Percentiles rank a stretch among this genome's conserved stretches.
Conservation (phyloP, 2,113 vertebrate genomes). For the Ochotona princeps region DNA sequence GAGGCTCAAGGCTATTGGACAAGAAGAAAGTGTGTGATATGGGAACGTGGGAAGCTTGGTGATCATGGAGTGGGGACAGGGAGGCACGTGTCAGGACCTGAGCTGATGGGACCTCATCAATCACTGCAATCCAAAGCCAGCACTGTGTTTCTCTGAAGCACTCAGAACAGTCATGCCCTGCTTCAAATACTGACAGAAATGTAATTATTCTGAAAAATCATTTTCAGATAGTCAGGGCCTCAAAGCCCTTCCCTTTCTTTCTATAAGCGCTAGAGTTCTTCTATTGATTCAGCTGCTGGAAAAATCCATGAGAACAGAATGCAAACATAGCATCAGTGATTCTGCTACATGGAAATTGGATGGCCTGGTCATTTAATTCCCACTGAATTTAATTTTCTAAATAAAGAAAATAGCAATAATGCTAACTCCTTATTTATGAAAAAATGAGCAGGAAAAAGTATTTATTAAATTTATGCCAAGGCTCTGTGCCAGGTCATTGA, state of each 20-base stretch:
- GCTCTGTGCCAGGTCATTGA: background rate
- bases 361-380: background rate
- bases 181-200: background rate
- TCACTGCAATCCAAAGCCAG: background rate
- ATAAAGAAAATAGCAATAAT: background rate
- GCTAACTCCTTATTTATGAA: background rate
- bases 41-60: background rate
- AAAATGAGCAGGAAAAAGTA: background rate
- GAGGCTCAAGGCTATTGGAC: background rate
- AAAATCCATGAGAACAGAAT: background rate
- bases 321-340: background rate
- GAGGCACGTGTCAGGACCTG: background rate
- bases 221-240: background rate
- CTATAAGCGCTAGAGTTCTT: background rate
- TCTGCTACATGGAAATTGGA: background rate
- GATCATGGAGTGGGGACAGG: background rate
- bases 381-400: slow-evolving; percentile 13
- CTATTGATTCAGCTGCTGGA: background rate
- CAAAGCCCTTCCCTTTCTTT: background rate
- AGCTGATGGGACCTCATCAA: background rate
- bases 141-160: background rate
- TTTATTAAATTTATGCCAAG: background rate
- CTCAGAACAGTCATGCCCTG: background rate
- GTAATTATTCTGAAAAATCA: background rate
- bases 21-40: background rate